Base-by-base conservation (phyloP, 2,888 invertebrate species). In the Notodonta ziczac region DNA sequence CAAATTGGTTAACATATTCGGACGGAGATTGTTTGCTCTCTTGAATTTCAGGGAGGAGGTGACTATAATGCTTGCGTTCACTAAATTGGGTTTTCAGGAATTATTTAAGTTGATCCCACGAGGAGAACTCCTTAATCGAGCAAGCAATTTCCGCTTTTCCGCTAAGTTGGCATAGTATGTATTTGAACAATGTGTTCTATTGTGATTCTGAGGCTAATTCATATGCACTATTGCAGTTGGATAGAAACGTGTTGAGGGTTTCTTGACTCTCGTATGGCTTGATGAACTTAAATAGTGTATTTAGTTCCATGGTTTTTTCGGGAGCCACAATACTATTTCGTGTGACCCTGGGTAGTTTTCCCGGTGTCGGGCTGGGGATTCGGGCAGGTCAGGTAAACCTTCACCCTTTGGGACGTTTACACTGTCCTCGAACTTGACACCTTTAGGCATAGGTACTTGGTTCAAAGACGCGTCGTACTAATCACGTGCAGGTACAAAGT, bases 51-150 rank as follows among this genome's bases (percentile, higher is more conserved):
- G 66, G 65, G 3, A 76, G 51, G 0, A 80, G 58, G 54, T 77
- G 74, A 2, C 76, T 56, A 42, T 72, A 74, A 24, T 76, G 73
- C 62, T 78, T 78, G 0, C 69, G 24, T 7, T 74, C 76, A 32
- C 72, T 64, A 46, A 78, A 78, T 56, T 76, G 76, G 0, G 66
- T 74, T 62, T 76, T 77, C 6, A 75, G 58, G 32, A 77, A 78
- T 2, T 75, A 67, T 58, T 72, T 72, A 0, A 77, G 46, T 59
- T 74, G 74, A 0, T 60, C 56, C 76, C 73, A 78, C 5, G n/a
- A 59, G 0, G 16, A 8, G 40, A 76, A 78, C 40, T 76, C 74
- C 66, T 76, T 80, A 0, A 77, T 70, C 0, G 75, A 71, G 42
- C 77, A 78, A 12, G 75, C 74, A 5, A 57, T 54, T 63, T 76